Evolutionary conservation across 2,888 invertebrate species (phyloP).

Genomic region (Drosophila longiperda): DNA sequence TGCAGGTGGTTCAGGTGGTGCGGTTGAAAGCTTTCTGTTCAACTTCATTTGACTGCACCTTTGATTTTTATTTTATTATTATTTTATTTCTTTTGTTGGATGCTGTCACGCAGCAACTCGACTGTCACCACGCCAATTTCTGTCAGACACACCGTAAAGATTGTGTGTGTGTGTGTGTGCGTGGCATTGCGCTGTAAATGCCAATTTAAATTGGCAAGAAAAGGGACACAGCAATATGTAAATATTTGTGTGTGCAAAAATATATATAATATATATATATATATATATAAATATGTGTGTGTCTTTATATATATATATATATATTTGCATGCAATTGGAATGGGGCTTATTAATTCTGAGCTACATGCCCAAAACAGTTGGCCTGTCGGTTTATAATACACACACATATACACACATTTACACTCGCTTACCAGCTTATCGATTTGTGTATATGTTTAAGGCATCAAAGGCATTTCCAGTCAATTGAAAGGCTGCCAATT

Average conservation of each 20-base stretch:
- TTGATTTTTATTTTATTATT: constrained; percentile 44
- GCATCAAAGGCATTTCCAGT: constrained; percentile 68
- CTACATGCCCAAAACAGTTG: constrained; percentile 17
- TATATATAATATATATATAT: constrained; percentile 6
- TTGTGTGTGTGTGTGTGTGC: constrained; percentile 5
- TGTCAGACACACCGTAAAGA: constrained; percentile 42
- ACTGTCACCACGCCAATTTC: constrained; percentile 61
- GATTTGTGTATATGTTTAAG: constrained; percentile 19
- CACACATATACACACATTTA: not conserved
- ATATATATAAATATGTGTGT: not conserved
- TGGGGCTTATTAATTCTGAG: constrained; percentile 17
- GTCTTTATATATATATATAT: constrained; percentile 11
- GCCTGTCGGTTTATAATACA: not conserved
- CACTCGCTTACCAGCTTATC: constrained; percentile 6
- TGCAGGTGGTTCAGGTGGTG: constrained; percentile 24
- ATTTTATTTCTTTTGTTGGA: constrained; percentile 7
- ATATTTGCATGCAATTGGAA: constrained; percentile 48
- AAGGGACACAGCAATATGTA: constrained; percentile 4
- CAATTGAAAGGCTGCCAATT: constrained; percentile 71
- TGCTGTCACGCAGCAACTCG: constrained; percentile 41
- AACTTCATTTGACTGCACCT: constrained; percentile 46
- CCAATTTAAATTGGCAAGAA: constrained; percentile 58
- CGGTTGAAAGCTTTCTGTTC: constrained; percentile 18
- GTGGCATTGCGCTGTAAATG: constrained; percentile 54
- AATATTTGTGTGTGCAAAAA: not conserved